These are phyloP conservation scores for Pogonognathellus flavescens DNA, from an alignment of 1,140 invertebrate species.

Conservation along the genomic window DNA sequence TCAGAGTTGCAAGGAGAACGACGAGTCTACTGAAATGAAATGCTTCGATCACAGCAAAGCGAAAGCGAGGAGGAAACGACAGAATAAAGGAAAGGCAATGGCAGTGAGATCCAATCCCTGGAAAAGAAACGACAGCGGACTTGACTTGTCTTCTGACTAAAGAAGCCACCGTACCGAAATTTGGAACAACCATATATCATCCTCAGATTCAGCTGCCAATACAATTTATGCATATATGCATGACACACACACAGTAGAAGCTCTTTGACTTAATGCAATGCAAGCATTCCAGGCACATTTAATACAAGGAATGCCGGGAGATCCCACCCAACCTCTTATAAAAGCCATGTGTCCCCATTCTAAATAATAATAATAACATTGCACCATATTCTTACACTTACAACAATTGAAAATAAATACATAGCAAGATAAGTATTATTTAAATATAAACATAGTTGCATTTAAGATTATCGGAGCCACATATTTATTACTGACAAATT, in stretches of 20 bases:
- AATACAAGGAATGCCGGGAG: too few species aligned
- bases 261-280: background rate
- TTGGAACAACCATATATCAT: conserved; percentile 60
- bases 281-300: too few species aligned
- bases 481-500: too few species aligned
- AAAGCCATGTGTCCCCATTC: too few species aligned
- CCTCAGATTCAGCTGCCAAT: conserved; percentile 61
- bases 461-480: too few species aligned
- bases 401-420: too few species aligned
- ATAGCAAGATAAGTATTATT: too few species aligned
- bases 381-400: too few species aligned
- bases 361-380: too few species aligned
- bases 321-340: too few species aligned
- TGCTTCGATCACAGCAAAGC: background rate
- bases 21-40: too few species aligned
- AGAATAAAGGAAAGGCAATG: conserved; percentile 25
- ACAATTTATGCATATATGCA: conserved; percentile 57
- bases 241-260: conserved; percentile 15
- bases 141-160: conserved; percentile 9
- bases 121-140: conserved; percentile 18
- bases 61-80: conserved; percentile 21
- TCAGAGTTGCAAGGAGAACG: background rate
- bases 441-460: too few species aligned
- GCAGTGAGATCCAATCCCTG: conserved; percentile 8
- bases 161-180: conserved; percentile 21